phyloP scores from a whole-genome alignment of 1,140 invertebrate species.

The Hydropsyche tenuis region DNA sequence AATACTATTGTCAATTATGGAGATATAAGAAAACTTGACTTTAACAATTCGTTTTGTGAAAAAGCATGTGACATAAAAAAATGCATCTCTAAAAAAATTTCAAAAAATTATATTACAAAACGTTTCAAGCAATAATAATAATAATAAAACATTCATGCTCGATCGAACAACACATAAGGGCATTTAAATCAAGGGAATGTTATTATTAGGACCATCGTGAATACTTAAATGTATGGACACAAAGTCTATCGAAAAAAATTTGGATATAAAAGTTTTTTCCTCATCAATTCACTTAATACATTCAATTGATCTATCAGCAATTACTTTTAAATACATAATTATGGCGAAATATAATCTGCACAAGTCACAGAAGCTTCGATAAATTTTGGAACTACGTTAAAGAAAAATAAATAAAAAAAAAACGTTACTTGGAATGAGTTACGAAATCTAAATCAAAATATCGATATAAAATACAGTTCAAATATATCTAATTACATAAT shows the following conservation, averaged over 20 bases:
- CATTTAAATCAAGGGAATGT: slow-evolving; percentile 48
- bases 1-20: not conserved
- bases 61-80: slow-evolving; percentile 18
- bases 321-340: slow-evolving; percentile 40
- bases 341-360: slow-evolving; percentile 33
- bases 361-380: not conserved
- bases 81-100: slow-evolving; percentile 26
- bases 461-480: slow-evolving; percentile 7
- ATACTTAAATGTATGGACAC: not conserved
- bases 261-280: not conserved
- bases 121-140: slow-evolving; percentile 39
- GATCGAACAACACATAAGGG: slow-evolving; percentile 46
- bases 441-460: slow-evolving; percentile 12
- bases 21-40: too few species aligned
- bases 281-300: not conserved
- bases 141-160: slow-evolving; percentile 47
- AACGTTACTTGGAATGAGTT: slow-evolving; percentile 44
- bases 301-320: slow-evolving; percentile 24
- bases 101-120: slow-evolving; percentile 35
- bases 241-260: not conserved
- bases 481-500: slow-evolving; percentile 1
- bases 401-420: slow-evolving; percentile 45
- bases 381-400: not conserved
- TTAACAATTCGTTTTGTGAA: slow-evolving; percentile 1
- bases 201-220: slow-evolving; percentile 28